Percentiles rank a stretch among this genome's conserved stretches.
phyloP scores from a whole-genome alignment of 1,140 invertebrate species.

The Tetraneura akinire region DNA sequence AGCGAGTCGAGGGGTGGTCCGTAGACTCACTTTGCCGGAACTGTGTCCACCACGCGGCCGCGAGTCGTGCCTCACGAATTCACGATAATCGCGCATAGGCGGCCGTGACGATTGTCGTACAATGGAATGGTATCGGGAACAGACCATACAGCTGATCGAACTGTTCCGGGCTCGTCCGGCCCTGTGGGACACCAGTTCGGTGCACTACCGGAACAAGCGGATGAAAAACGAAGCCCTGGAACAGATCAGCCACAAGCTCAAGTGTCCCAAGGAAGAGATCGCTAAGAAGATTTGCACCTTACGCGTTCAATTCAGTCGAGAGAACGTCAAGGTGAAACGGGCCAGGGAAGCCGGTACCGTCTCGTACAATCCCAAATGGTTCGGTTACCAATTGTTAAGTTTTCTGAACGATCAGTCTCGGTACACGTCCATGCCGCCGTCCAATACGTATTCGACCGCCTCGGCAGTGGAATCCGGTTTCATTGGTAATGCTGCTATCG shows the following conservation, averaged over 20 bases:
- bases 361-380: conserved; percentile 36
- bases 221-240: conserved; percentile 40
- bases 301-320: conserved; percentile 41
- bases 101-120: neutral
- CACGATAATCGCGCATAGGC: too few species aligned
- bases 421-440: neutral
- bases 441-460: neutral
- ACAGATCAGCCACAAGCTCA: conserved; percentile 31
- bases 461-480: too few species aligned
- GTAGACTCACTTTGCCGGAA: neutral
- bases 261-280: conserved; percentile 39
- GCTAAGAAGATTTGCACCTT: conserved; percentile 46
- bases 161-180: conserved; percentile 33
- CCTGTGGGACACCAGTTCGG: conserved; percentile 44
- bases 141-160: conserved; percentile 46
- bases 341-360: conserved; percentile 1
- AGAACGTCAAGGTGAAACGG: conserved; percentile 37
- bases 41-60: neutral
- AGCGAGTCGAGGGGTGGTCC: neutral
- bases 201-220: conserved; percentile 44
- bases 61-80: too few species aligned
- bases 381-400: conserved; percentile 38
- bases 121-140: conserved; percentile 45
- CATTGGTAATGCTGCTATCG: neutral
- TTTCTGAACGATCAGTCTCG: conserved; percentile 40